Conservation (phyloP, 2,797 vertebrate species). For the Acanthurus lineatus region DNA sequence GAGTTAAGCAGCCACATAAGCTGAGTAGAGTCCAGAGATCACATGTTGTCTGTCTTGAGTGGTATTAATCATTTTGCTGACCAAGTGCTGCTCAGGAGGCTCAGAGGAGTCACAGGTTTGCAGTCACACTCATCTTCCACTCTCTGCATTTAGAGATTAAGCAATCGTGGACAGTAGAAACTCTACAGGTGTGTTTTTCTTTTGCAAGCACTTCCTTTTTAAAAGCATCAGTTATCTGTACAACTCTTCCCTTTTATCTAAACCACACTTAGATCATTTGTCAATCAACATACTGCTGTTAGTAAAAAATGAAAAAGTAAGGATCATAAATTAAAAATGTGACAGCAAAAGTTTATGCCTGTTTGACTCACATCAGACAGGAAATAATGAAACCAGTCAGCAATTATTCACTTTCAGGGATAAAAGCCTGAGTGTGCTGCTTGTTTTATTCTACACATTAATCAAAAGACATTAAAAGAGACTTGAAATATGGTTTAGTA, state of each 20-base stretch:
- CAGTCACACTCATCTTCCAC: conserved; percentile 50
- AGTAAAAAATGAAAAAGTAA: background rate
- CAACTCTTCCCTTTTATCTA: background rate
- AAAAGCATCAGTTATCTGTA: background rate
- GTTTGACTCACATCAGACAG: background rate
- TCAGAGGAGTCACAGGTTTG: conserved; percentile 48
- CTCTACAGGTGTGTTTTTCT: background rate
- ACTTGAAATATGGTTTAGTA: background rate
- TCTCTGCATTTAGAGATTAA: conserved; percentile 18
- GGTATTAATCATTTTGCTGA: conserved; percentile 81
- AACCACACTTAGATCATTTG: background rate
- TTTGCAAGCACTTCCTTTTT: background rate
- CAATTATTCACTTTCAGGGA: background rate
- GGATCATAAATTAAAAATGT: background rate
- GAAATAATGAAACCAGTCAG: conserved; percentile 25
- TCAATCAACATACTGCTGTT: background rate
- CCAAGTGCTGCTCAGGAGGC: conserved; percentile 42
- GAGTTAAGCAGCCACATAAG: conserved; percentile 75
- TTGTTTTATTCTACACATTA: background rate
- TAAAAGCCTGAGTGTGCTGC: background rate
- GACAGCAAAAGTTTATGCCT: background rate
- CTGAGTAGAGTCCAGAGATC: conserved; percentile 76
- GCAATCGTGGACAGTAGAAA: background rate
- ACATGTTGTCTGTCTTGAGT: conserved; percentile 77
- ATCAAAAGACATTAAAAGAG: conserved; percentile 5